Conservation (phyloP, 2,797 vertebrate genomes). For the Acanthopagrus latus region DNA sequence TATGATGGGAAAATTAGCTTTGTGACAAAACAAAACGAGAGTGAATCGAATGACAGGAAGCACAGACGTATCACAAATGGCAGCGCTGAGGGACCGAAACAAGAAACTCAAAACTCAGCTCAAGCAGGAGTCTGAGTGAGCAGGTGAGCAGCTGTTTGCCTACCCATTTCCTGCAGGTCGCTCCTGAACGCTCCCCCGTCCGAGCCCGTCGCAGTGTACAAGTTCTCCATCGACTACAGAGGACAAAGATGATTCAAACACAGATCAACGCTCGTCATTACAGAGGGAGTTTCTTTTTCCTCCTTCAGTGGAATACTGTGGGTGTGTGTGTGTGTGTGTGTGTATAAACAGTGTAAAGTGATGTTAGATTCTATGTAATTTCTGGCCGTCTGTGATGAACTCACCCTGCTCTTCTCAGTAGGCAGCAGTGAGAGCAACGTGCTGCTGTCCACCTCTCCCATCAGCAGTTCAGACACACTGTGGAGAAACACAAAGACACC, state of each 20-base stretch:
- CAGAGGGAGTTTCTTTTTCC: not conserved
- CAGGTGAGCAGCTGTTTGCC: not conserved
- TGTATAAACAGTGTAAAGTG: no score
- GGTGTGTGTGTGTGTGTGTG: no score
- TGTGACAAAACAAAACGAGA: not conserved
- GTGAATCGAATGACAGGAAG: not conserved
- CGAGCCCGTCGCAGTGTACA: slow-evolving; percentile 81
- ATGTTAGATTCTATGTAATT: not conserved
- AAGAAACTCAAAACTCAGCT: no score
- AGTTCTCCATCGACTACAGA: slow-evolving; percentile 92
- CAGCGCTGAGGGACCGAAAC: not conserved
- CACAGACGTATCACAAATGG: not conserved
- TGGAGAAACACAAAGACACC: slow-evolving; percentile 20
- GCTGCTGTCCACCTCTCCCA: slow-evolving; percentile 98
- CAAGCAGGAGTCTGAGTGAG: not conserved
- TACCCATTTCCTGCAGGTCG: slow-evolving; percentile 85
- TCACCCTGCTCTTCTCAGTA: slow-evolving; percentile 94
- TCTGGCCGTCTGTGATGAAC: slow-evolving; percentile 42
- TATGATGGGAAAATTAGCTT: not conserved
- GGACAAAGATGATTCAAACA: slow-evolving; percentile 45
- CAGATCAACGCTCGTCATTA: not conserved
- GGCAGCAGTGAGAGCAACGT: slow-evolving; percentile 94
- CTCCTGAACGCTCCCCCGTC: slow-evolving; percentile 78
- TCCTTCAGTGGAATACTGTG: not conserved
- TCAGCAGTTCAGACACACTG: slow-evolving; percentile 96